Evolutionary conservation across 1,140 invertebrate species (phyloP), one percentile per base, ranked within the genome.

Genomic region (Aleiodes sp.): DNA sequence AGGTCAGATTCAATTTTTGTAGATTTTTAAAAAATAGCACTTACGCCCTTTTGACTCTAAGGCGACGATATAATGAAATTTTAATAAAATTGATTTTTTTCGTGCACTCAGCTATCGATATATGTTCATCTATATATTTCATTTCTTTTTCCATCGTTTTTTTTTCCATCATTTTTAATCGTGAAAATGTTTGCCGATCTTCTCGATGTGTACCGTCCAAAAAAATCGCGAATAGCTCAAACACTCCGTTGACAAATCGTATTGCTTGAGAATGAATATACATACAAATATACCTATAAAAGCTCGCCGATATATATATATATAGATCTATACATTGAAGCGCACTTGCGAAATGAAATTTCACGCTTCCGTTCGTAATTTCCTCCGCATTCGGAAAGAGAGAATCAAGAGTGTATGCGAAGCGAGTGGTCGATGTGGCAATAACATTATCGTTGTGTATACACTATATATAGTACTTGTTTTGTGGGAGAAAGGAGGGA

Each of bases 361-460:
- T 78, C 75, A 74, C 76, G 76, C 75, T 77, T 71, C 72, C 76
- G 77, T 2, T 74, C 70, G 76, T 78, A 78, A 78, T 78, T 78
- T 78, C 75, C 74, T 73, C 66, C 75, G 71, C 41, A 70, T 74
- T 70, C 71, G 33, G 26, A 75, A 68, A 41, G 35, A 68, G 16
- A 61, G 26, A 60, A 33, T 21, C 19, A 21, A 52, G 46, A 52
- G 26, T 16, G 39, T 43, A 43, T 43, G 39, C 1, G 39, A 10
- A 2, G 39, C 14, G 43, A 56, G 64, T 28, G 31, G 29, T 60
- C 6, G 28, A 31, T 14, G 24, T n/a, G 19, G 24, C 9, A 41
- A 65, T 43, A 46, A 29, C 41, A 43, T 19, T 16, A 63, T 21
- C 6, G 21, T 41, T n/a, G 62, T 64, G 19, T 26, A 21, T 24